Conservation (phyloP, 2,113 vertebrate species). For the Acinonyx jubatus region DNA sequence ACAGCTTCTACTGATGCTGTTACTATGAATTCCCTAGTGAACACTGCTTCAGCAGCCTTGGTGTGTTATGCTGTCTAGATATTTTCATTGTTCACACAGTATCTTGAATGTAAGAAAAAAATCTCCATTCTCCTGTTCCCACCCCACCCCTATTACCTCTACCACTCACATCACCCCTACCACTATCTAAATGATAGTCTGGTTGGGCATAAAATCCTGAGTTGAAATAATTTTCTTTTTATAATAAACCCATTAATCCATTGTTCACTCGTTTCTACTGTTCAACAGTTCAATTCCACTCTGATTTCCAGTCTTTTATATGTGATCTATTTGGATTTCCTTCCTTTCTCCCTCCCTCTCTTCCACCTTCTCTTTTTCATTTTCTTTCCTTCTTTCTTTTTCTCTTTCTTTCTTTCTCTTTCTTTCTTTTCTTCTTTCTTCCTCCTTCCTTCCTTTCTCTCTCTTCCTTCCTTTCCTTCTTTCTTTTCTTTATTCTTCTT, state of each 20-base stretch:
- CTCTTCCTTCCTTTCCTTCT: accelerated
- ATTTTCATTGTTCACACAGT: not conserved
- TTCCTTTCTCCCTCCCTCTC: too few relatives aligned
- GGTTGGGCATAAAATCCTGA: not conserved
- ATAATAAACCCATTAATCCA: not conserved
- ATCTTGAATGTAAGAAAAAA: not conserved
- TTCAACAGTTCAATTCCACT: not conserved
- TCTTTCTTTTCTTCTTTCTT: not conserved
- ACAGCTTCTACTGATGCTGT: not conserved
- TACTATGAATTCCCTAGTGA: not conserved
- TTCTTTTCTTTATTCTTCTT: too few relatives aligned
- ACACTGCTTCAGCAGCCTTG: not conserved
- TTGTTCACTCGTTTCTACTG: not conserved
- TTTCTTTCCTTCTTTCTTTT: not conserved
- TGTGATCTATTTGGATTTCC: not conserved
- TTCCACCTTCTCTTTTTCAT: not conserved
- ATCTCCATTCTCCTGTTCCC: not conserved
- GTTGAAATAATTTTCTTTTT: constrained; percentile 21
- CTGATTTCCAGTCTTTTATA: not conserved
- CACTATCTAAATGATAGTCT: not conserved
- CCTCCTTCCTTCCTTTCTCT: too few relatives aligned
- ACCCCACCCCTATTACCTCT: not conserved
- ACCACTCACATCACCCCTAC: not conserved
- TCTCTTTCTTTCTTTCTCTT: accelerated
- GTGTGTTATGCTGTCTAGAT: not conserved